Evolutionary conservation across 1,140 invertebrate species (phyloP).

Genomic region (Drosophila rufa): DNA sequence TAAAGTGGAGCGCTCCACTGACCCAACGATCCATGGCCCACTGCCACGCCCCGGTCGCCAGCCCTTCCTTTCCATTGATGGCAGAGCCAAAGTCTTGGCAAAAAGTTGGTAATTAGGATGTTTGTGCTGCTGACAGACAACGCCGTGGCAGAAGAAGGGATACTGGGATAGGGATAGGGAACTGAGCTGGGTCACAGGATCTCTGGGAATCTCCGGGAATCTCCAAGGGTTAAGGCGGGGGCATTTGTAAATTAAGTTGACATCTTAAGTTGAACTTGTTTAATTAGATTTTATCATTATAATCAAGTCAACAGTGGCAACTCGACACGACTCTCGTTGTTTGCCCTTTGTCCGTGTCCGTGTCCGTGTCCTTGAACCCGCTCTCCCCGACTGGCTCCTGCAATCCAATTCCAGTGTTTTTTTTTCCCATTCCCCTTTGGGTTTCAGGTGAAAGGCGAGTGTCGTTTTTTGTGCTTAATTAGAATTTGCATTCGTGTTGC

Average conservation of each 20-base stretch:
- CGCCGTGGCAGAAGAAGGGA: not conserved
- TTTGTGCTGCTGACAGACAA: constrained; percentile 62
- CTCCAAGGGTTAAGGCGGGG: not conserved
- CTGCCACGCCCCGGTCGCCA: not conserved
- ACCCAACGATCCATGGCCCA: constrained; percentile 62
- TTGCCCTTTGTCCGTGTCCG: constrained; percentile 17
- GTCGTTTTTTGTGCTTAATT: constrained; percentile 40
- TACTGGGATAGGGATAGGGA: not conserved
- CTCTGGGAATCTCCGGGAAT: not conserved
- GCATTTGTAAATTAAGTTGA: constrained; percentile 75
- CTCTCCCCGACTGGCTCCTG: not conserved
- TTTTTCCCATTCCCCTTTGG: not conserved
- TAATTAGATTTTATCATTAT: constrained; percentile 83
- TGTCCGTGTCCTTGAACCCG: constrained; percentile 22
- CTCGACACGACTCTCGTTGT: constrained; percentile 25
- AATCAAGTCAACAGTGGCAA: constrained; percentile 70
- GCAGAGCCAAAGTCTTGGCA: constrained; percentile 51
- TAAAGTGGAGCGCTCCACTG: constrained; percentile 79
- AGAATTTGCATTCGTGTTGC: constrained; percentile 41
- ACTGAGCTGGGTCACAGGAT: constrained; percentile 9
- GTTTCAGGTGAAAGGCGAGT: constrained; percentile 14
- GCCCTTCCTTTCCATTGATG: constrained; percentile 38
- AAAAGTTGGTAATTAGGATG: constrained; percentile 84
- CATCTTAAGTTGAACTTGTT: constrained; percentile 79
- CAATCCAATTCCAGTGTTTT: constrained; percentile 7